A percentile compares a stretch with the other conserved stretches of the same genome.
phyloP scores from a whole-genome alignment of 2,888 invertebrate genomes.

The Heliconius erato region DNA sequence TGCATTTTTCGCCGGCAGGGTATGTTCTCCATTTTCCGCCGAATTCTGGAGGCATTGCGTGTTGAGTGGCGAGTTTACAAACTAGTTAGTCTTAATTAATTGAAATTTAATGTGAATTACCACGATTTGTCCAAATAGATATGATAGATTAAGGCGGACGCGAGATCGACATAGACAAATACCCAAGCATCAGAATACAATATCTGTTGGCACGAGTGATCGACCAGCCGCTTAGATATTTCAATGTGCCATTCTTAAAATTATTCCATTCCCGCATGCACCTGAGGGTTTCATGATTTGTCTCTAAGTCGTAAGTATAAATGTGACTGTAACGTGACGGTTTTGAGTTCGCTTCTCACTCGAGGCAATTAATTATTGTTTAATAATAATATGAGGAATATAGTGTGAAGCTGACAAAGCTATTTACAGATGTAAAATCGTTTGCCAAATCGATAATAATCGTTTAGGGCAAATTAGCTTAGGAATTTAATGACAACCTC shows the following conservation, averaged over 20 bases:
- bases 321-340: not conserved
- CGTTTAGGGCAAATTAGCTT: not conserved
- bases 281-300: constrained; percentile 30
- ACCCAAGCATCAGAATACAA: constrained; percentile 56
- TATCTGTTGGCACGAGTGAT: constrained; percentile 61
- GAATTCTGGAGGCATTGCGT: too few relatives aligned
- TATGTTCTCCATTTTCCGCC: too few relatives aligned
- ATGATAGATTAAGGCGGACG: constrained; percentile 41
- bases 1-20: too few relatives aligned
- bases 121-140: not conserved
- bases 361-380: too few relatives aligned
- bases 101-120: not conserved
- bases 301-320: constrained; percentile 18
- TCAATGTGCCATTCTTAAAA: constrained; percentile 66
- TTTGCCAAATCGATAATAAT: constrained; percentile 42
- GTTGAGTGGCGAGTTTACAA: too few relatives aligned
- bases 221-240: constrained; percentile 63
- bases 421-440: constrained; percentile 38
- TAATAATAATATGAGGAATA: too few relatives aligned
- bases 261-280: constrained; percentile 55
- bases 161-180: constrained; percentile 52
- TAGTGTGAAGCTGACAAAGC: not conserved
- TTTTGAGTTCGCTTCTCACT: too few relatives aligned
- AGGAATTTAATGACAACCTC: not conserved
- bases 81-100: constrained; percentile 3